Evolutionary conservation across 2,888 invertebrate genomes (phyloP), one percentile per base, ranked within the genome.

Genomic region (Priocnemis perturbator): DNA sequence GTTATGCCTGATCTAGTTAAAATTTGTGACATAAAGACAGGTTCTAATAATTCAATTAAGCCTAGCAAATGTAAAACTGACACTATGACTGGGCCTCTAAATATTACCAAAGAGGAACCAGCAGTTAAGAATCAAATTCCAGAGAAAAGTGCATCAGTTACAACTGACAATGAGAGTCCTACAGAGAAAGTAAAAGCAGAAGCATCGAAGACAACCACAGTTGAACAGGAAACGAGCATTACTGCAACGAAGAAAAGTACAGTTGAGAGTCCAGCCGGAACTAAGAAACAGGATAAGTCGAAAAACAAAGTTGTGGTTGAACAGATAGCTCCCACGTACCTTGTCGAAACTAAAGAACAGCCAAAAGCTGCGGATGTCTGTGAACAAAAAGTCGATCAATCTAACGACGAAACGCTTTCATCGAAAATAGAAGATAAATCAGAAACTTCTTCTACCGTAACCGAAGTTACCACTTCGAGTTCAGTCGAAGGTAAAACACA

Each of bases 121-220:
- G 4, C 14, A 11, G 37, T 37, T 1, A 37, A 37, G 14, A 37
- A 26, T 4, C 3, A 26, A 7, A 26, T 7, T 4, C 26, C 26
- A 26, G 3, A 11, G 14, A n/a, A 67, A 70, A 61, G 58, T 47
- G 44, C 64, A 66, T 37, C 20, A 60, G 15, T 14, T 17, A 1
- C 26, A 9, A 20, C 20, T 14, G 19, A n/a, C 50, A 52, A 30
- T 15, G 52, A 44, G 56, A 55, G 57, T 60, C 30, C 9, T 62
- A 37, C 59, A 65, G 57, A 57, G 53, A 69, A 52, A 50, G 72
- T 85, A 58, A 86, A 89, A 74, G 82, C 86, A 62, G 83, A 88
- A 57, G 50, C 15, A 9, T 30, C 76, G 56, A 52, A 78, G 7
- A 44, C 56, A 63, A 20, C 73, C 67, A 62, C 55, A 67, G 68